Percentiles rank a stretch among this genome's conserved stretches.
Evolutionary conservation across 2,113 vertebrate species (phyloP).

Genomic region (Chionis minor): DNA sequence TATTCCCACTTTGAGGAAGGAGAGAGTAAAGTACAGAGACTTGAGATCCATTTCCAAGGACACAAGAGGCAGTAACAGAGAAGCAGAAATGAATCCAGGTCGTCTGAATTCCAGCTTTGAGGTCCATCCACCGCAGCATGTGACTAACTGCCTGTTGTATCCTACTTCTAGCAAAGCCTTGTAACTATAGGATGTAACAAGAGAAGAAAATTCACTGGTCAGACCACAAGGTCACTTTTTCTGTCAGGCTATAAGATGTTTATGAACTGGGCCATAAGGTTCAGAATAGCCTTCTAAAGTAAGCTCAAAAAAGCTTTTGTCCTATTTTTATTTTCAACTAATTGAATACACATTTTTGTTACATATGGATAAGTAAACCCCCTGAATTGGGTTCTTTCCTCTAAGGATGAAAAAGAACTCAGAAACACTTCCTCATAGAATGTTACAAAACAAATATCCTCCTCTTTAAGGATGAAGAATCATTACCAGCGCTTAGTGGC

Average conservation of each 20-base stretch:
- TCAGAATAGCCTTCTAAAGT: not conserved
- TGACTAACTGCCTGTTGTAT: not conserved
- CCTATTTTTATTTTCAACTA: not conserved
- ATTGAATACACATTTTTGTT: not conserved
- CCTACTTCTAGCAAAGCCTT: not conserved
- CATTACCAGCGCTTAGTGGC: not conserved
- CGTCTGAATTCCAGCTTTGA: not conserved
- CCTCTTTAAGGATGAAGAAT: not conserved
- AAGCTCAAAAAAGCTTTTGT: not conserved
- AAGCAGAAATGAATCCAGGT: not conserved
- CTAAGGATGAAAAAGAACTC: not conserved
- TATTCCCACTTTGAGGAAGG: not conserved
- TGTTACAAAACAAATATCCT: not conserved
- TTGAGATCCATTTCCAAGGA: not conserved
- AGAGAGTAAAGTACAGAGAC: not conserved
- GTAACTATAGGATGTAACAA: rapidly evolving
- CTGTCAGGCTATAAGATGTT: not conserved
- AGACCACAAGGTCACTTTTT: not conserved
- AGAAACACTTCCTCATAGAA: not conserved
- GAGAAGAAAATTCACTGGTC: not conserved
- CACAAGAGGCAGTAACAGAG: not conserved
- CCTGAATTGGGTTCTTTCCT: not conserved
- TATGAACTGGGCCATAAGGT: not conserved
- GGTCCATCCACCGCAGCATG: too few relatives aligned
- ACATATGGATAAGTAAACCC: not conserved